A percentile compares a stretch with the other conserved stretches of the same genome.
Evolutionary conservation across 2,113 vertebrate species (phyloP).

Genomic region (Alligator sinensis): DNA sequence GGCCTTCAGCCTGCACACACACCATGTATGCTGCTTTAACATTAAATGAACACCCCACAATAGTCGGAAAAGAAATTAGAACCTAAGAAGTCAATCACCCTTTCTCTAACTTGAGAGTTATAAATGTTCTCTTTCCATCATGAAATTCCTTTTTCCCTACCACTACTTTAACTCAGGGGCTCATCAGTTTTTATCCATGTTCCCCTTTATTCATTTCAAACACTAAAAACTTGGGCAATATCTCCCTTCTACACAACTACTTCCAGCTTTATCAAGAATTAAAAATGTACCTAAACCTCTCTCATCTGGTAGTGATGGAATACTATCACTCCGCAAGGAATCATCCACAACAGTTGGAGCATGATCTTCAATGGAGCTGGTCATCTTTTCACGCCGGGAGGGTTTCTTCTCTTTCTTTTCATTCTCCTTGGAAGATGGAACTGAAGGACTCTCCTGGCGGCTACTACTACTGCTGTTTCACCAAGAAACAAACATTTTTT

Average conservation of each 20-base stretch:
- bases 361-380: slow-evolving; percentile 87
- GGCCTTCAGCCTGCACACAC: background rate
- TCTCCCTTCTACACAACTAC: too few species aligned
- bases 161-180: background rate
- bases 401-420: slow-evolving; percentile 76
- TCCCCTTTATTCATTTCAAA: background rate
- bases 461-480: slow-evolving; percentile 82
- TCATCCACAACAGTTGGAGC: slow-evolving; percentile 82
- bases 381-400: slow-evolving; percentile 66
- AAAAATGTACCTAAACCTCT: slow-evolving; percentile 82
- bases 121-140: background rate
- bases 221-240: background rate
- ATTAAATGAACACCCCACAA: background rate
- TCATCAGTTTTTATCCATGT: background rate
- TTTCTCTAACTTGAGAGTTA: background rate
- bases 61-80: background rate
- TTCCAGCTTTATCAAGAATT: background rate
- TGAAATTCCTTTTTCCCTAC: background rate
- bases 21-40: background rate
- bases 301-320: slow-evolving; percentile 85
- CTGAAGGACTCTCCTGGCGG: slow-evolving; percentile 79
- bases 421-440: slow-evolving; percentile 75
- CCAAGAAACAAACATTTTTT: background rate
- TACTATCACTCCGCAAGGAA: slow-evolving; percentile 85
- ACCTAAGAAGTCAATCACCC: background rate